Evolutionary conservation across 92 coral and sea anemone species (phyloP).

Genomic region (Palythoa grandis): DNA sequence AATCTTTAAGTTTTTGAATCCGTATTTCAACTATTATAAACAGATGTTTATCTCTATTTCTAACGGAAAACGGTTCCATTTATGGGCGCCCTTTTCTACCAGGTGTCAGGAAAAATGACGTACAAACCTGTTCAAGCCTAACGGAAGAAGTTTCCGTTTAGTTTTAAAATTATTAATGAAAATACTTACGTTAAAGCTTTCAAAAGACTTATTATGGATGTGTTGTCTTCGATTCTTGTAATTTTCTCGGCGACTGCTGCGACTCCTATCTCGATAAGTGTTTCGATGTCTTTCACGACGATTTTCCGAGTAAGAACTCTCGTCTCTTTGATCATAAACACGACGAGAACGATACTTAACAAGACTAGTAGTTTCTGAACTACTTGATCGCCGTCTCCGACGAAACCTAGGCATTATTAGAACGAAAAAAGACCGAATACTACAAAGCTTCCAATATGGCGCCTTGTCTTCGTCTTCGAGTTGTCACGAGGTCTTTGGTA

Average conservation of each 20-base stretch:
- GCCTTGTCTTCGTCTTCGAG: constrained; percentile 25
- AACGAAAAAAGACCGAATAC: constrained; percentile 19
- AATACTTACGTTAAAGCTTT: constrained; percentile 63
- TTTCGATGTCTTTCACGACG: constrained; percentile 58
- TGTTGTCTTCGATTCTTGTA: constrained; percentile 70
- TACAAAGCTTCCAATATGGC: constrained; percentile 45
- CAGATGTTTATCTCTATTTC: no score
- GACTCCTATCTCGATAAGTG: constrained; percentile 67
- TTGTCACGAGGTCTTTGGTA: constrained; percentile 24
- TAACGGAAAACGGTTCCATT: background rate
- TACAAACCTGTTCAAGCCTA: constrained; percentile 26
- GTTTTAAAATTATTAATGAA: background rate
- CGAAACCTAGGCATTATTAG: constrained; percentile 79
- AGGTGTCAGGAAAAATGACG: background rate
- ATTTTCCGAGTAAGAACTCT: constrained; percentile 42
- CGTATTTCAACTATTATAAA: no score
- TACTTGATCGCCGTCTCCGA: constrained; percentile 69
- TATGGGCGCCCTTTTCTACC: background rate
- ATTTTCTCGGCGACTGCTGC: constrained; percentile 72
- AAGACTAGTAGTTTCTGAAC: constrained; percentile 62
- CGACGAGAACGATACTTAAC: constrained; percentile 70
- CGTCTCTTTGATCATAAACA: constrained; percentile 49
- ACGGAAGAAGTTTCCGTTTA: constrained; percentile 20
- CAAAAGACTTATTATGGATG: constrained; percentile 62
- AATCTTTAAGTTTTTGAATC: background rate